These are phyloP conservation scores for Capreolus pygargus DNA, from an alignment of 2,113 vertebrate genomes.

Conservation along the genomic window DNA sequence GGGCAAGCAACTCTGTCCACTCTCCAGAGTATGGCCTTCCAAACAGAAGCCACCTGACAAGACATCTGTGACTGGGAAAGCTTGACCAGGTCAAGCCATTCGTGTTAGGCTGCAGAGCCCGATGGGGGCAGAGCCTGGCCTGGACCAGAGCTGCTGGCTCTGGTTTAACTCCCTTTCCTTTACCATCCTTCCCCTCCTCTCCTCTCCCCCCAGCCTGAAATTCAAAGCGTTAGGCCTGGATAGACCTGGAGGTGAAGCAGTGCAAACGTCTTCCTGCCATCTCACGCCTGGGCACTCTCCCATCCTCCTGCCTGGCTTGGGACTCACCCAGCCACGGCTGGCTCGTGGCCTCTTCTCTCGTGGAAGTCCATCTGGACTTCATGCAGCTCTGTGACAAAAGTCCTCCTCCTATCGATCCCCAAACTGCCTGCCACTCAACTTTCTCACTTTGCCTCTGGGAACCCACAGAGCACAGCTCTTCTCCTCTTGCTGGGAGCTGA, in stretches of 20 bases:
- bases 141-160: neutral
- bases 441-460: neutral
- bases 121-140: neutral
- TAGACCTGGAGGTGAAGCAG: neutral
- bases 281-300: neutral
- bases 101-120: neutral
- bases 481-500: neutral
- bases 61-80: neutral
- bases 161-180: neutral
- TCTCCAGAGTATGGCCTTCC: neutral
- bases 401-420: neutral
- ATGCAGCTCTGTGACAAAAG: neutral
- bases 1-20: neutral
- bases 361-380: neutral
- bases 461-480: neutral
- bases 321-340: neutral
- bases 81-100: neutral
- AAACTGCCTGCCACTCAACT: neutral
- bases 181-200: neutral
- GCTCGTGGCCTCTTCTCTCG: neutral
- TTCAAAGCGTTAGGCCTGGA: neutral
- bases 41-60: neutral
- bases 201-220: neutral
- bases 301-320: neutral
- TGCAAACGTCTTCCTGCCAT: neutral